Evolutionary conservation across 2,888 invertebrate species (phyloP).

Genomic region (Nymphalis urticae): DNA sequence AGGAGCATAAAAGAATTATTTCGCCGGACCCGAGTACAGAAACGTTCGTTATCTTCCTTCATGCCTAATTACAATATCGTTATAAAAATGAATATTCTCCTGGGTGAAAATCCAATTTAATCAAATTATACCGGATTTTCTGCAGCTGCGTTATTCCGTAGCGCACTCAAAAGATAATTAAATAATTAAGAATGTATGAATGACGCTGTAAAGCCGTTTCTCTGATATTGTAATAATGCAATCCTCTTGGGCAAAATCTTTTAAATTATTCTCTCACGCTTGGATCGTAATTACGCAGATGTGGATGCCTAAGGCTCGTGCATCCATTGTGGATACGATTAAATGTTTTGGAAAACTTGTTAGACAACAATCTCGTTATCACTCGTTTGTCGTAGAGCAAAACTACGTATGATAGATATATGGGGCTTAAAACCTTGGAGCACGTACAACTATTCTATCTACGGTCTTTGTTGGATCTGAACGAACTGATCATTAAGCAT

Average conservation of each 20-base stretch:
- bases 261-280: slow-evolving; percentile 75
- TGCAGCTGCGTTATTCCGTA: slow-evolving; percentile 62
- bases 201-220: slow-evolving; percentile 76
- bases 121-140: slow-evolving; percentile 69
- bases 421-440: neutral
- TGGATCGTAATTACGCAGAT: slow-evolving; percentile 68
- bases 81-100: slow-evolving; percentile 55
- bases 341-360: slow-evolving; percentile 48
- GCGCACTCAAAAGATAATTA: slow-evolving; percentile 76
- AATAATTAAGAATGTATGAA: slow-evolving; percentile 81
- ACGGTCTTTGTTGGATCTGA: slow-evolving; percentile 3
- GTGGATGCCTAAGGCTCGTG: slow-evolving; percentile 55
- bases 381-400: slow-evolving; percentile 3
- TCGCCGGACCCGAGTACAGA: slow-evolving; percentile 21
- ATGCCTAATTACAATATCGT: slow-evolving; percentile 41
- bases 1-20: slow-evolving; percentile 40
- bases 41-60: slow-evolving; percentile 31
- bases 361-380: slow-evolving; percentile 37
- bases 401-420: neutral
- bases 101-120: slow-evolving; percentile 66
- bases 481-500: slow-evolving; percentile 1
- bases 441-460: neutral
- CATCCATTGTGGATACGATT: slow-evolving; percentile 57
- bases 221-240: slow-evolving; percentile 79
- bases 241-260: slow-evolving; percentile 76